Percentiles rank a stretch among this genome's conserved stretches.
These are phyloP conservation scores for Aspidiotus rigidus DNA, from an alignment of 2,888 invertebrate genomes.

Conservation along the genomic window DNA sequence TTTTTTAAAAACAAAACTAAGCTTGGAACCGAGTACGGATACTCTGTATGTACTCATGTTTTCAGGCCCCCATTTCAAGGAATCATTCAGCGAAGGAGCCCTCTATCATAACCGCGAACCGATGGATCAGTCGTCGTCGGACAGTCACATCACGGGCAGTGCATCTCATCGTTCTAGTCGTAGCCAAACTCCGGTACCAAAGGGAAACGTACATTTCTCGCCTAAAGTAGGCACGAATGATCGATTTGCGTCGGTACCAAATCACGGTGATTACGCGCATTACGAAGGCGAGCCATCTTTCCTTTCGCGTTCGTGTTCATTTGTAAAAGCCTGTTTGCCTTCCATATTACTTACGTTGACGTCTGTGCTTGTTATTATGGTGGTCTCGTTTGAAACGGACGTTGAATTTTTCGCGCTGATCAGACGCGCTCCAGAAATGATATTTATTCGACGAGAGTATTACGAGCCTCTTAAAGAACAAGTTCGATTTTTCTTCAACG, in stretches of 20 bases:
- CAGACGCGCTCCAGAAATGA: conserved; percentile 66
- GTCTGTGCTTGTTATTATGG: conserved; percentile 56
- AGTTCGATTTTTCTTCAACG: not conserved
- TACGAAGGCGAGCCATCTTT: conserved; percentile 10
- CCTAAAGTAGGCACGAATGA: not conserved
- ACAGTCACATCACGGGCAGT: conserved; percentile 42
- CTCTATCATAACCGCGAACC: conserved; percentile 68
- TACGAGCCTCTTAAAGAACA: conserved; percentile 70
- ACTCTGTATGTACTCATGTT: conserved; percentile 27
- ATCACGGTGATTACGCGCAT: not conserved
- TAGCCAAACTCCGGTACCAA: conserved; percentile 45
- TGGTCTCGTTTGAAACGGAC: conserved; percentile 70
- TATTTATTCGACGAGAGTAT: conserved; percentile 63
- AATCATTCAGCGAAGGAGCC: conserved; percentile 44
- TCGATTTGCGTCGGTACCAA: not conserved
- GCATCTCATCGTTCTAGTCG: conserved; percentile 47
- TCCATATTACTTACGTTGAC: conserved; percentile 66
- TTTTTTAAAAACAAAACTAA: too few species aligned
- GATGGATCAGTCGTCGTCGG: conserved; percentile 69
- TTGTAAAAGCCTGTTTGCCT: conserved; percentile 56
- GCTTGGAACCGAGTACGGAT: too few species aligned
- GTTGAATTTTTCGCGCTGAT: conserved; percentile 59
- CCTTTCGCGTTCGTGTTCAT: conserved; percentile 44
- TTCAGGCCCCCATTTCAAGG: conserved; percentile 40
- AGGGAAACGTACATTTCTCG: conserved; percentile 30